Evolutionary conservation across 2,113 vertebrate species (phyloP), one percentile per base, ranked within the genome.

Genomic region (Phyllostomus hastatus): DNA sequence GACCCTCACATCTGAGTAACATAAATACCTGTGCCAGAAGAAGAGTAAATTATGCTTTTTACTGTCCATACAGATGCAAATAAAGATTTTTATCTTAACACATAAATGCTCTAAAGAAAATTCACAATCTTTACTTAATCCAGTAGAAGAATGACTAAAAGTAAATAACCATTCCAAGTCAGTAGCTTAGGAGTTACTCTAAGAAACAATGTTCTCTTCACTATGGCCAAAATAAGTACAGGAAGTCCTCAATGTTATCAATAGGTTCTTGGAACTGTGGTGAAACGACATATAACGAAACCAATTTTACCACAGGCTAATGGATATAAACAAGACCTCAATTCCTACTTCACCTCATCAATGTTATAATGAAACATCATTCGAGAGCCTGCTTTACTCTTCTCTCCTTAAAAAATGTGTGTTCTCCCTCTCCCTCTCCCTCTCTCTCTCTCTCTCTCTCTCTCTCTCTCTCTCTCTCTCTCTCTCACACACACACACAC

Each of bases 171-270:
- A 41, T 52, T 43, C 35, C 61, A 59, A 76, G n/a, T 76, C 67
- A 89, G 15, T 33, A 87, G 33, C 12, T 46, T 83, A 89, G n/a
- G 84, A 93, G 11, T 66, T 94, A 78, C 61, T 69, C 57, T 94
- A 75, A 78, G 33, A 91, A 95, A 91, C 31, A 86, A 64, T 26
- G 43, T 28, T 84, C 52, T 31, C 38, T 96, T 87, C 33, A 94
- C 28, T 87, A 28, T 81, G 46, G 83, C 78, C 50, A 84, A 90
- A 95, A 90, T 75, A 87, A 90, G 80, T 82, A 61, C 26, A 61
- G 28, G 17, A 82, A 82, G 57, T 64, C 38, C 57, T 82, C 57
- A 61, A 41, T 82, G 22, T 43, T 10, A 1, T 82, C 35, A 82
- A 61, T 43, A 61, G 22, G 16, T 61, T 82, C 57, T 61, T 82